phyloP scores from a whole-genome alignment of 1,140 invertebrate species.

The Scylla paramamosain region DNA sequence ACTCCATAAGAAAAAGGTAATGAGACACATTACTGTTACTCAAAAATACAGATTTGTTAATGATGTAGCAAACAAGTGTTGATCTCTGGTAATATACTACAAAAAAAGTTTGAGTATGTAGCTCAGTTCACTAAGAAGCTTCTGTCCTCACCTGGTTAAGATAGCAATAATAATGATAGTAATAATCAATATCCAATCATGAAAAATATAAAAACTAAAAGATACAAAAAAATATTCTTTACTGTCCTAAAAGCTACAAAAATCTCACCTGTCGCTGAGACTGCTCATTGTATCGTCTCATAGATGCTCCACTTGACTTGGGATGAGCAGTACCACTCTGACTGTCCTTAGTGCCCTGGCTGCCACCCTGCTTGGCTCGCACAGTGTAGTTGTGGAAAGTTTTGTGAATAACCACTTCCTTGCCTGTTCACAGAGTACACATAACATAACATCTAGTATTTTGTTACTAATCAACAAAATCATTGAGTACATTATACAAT shows the following conservation, averaged over 20 bases:
- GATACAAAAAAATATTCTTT: neutral
- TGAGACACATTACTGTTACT: too few relatives aligned
- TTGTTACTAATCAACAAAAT: neutral
- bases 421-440: slow-evolving; percentile 80
- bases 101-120: too few relatives aligned
- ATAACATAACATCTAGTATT: neutral
- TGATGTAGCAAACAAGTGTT: too few relatives aligned
- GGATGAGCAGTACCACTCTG: slow-evolving; percentile 84
- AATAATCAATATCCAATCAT: neutral
- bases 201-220: neutral
- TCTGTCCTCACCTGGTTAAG: too few relatives aligned
- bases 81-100: too few relatives aligned
- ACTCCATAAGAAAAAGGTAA: too few relatives aligned
- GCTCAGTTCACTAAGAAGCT: too few relatives aligned
- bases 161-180: neutral
- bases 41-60: too few relatives aligned
- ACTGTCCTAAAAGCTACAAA: neutral
- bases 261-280: slow-evolving; percentile 84
- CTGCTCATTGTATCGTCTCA: slow-evolving; percentile 90
- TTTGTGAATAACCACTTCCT: slow-evolving; percentile 87
- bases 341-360: slow-evolving; percentile 86
- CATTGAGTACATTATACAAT: neutral
- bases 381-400: slow-evolving; percentile 94
- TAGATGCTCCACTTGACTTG: slow-evolving; percentile 90
- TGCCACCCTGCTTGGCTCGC: slow-evolving; percentile 89